Conservation (phyloP, 2,888 invertebrate species). For the Sphecodes monilicornis region DNA sequence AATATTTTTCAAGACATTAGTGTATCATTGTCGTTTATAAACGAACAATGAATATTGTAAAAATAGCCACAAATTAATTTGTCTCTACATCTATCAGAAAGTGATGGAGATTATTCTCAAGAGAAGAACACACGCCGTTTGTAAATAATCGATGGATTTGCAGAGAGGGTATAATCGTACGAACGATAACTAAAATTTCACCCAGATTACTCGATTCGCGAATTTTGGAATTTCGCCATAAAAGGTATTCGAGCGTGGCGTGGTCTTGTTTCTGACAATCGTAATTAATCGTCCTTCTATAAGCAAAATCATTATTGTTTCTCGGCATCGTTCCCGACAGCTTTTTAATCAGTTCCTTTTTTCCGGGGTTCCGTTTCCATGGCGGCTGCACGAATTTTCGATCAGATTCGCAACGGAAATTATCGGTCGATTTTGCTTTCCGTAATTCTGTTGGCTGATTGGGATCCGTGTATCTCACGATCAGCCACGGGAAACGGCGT, state of each 20-base stretch:
- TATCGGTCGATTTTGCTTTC: slow-evolving; percentile 1
- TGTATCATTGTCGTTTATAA: too few relatives aligned
- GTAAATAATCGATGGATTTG: too few relatives aligned
- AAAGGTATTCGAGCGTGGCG: neutral
- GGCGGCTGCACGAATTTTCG: slow-evolving; percentile 39
- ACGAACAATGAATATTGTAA: too few relatives aligned
- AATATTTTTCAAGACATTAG: neutral
- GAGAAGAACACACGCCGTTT: too few relatives aligned
- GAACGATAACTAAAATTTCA: too few relatives aligned
- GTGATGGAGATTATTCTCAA: too few relatives aligned
- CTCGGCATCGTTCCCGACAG: neutral
- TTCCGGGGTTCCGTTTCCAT: neutral
- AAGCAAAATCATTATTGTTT: slow-evolving; percentile 47
- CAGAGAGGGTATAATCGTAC: too few relatives aligned
- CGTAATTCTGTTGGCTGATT: neutral
- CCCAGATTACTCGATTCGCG: too few relatives aligned
- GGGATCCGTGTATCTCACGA: neutral
- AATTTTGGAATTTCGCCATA: neutral
- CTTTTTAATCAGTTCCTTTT: neutral
- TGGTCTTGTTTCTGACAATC: slow-evolving; percentile 5
- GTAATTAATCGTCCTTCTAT: slow-evolving; percentile 50
- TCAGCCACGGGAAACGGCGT: neutral
- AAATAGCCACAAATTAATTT: too few relatives aligned
- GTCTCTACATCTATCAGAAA: too few relatives aligned
- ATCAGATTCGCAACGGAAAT: neutral